Base-by-base conservation (phyloP, 2,888 invertebrate species). In the Hoplodrina blanda region DNA sequence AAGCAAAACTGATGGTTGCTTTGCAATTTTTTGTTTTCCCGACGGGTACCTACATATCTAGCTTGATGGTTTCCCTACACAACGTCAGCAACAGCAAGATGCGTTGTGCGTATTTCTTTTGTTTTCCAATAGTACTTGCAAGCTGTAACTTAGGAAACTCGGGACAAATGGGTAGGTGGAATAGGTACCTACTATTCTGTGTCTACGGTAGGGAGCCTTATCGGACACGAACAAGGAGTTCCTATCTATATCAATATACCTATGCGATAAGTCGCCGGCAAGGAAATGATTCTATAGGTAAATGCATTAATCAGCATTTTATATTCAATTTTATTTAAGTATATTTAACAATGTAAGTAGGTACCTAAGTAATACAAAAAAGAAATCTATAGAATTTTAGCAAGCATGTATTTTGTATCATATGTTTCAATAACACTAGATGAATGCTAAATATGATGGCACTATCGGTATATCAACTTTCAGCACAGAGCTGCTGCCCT, bases 191-290 rank as follows among this genome's bases (percentile, higher is more conserved):
- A 33, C 8, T 20, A 52, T 19, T 49, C 10, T 37, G 55, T 44
- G 11, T 15, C 10, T 44, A 30, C 11, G 20, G 10, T 17, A 49
- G n/a, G n/a, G 11, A 46, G 52, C 15, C 44, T 52, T 71, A 72
- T 71, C 72, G 46, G 44, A 25, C 44, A 57, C 33, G 44, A 44
- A 2, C 62, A 71, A 72, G 50, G 19, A 46, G 25, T 25, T 2
- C 25, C 46, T 53, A 30, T 3, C 10, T 49, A 46, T 50, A 53
- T 64, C 56, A n/a, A 44, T 52, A 63, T 63, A 46, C n/a, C n/a
- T n/a, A n/a, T n/a, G n/a, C 37, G 71, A 71, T 71, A 72, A 37
- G 25, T n/a, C 44, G 4, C 11, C 6, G 49, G 50, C 13, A 69
- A 50, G 69, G 55, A 50, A 70, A 63, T 4, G 10, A 52, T 71